Conservation (phyloP, 2,797 vertebrate species). For the Ataeniobius toweri region DNA sequence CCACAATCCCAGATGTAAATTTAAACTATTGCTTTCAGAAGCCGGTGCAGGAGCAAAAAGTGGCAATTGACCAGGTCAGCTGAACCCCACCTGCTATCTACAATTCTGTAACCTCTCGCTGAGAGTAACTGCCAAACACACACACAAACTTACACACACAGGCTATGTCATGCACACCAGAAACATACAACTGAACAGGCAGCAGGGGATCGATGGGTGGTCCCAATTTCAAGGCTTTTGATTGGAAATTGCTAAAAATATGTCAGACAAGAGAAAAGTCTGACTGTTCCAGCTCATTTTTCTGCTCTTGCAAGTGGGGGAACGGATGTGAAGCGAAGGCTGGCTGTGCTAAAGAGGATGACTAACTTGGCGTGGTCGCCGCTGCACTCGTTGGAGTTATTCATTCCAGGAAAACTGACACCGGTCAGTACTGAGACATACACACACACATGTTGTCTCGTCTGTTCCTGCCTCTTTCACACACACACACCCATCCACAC, state of each 20-base stretch:
- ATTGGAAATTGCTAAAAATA: conserved; percentile 42
- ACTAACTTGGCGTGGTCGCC: conserved; percentile 62
- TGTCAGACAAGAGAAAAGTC: conserved; percentile 45
- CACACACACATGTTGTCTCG: conserved; percentile 31
- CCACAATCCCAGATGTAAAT: conserved; percentile 80
- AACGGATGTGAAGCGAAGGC: conserved; percentile 43
- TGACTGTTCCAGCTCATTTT: conserved; percentile 43
- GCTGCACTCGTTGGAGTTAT: conserved; percentile 68
- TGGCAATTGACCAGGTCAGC: conserved; percentile 67
- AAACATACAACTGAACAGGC: conserved; percentile 39
- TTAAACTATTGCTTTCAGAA: conserved; percentile 75
- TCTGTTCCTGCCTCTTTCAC: conserved; percentile 5
- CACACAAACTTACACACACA: conserved; percentile 18
- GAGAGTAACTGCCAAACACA: conserved; percentile 32
- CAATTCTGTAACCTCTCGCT: conserved; percentile 68
- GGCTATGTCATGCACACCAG: conserved; percentile 30
- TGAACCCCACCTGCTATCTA: conserved; percentile 78
- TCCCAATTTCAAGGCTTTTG: conserved; percentile 34
- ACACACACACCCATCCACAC: conserved; percentile 30
- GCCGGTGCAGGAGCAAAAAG: conserved; percentile 71
- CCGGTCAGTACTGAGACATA: conserved; percentile 59
- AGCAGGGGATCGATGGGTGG: conserved; percentile 57
- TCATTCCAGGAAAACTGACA: conserved; percentile 78
- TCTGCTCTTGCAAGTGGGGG: conserved; percentile 22
- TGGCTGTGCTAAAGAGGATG: conserved; percentile 65